A percentile compares a stretch with the other conserved stretches of the same genome.
phyloP scores from a whole-genome alignment of 2,797 vertebrate species.

The Anniella stebbinsi region DNA sequence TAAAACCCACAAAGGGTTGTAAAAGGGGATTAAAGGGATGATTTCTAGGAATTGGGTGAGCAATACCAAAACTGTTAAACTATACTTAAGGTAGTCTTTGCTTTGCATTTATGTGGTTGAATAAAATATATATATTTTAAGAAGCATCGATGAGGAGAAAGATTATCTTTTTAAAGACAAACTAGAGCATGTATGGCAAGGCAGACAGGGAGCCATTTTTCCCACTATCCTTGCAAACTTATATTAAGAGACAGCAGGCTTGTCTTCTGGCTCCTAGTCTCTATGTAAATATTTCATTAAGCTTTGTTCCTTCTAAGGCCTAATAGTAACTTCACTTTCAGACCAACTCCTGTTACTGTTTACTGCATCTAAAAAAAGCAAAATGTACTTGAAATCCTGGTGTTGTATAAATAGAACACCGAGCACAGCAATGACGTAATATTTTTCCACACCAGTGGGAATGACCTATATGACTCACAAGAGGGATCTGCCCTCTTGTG shows the following conservation, averaged over 20 bases:
- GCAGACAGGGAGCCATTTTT: background rate
- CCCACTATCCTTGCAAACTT: slow-evolving; percentile 37
- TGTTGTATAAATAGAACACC: slow-evolving; percentile 77
- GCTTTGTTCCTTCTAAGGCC: slow-evolving; percentile 72
- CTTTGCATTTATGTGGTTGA: background rate
- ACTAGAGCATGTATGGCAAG: background rate
- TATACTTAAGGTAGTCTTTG: background rate
- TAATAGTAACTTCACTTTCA: slow-evolving; percentile 67
- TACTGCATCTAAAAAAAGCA: slow-evolving; percentile 77
- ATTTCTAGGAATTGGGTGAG: background rate
- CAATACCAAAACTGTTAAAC: background rate
- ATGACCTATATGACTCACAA: slow-evolving; percentile 76
- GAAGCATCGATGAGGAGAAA: background rate
- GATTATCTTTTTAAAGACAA: slow-evolving; percentile 16
- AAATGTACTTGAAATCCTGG: slow-evolving; percentile 73
- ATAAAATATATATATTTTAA: background rate
- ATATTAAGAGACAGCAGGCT: slow-evolving; percentile 45
- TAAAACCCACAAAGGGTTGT: background rate
- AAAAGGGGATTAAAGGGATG: background rate
- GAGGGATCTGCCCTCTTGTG: slow-evolving; percentile 67
- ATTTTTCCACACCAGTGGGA: slow-evolving; percentile 76
- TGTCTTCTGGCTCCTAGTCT: slow-evolving; percentile 49
- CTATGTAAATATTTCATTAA: slow-evolving; percentile 71
- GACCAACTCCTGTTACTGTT: slow-evolving; percentile 66
- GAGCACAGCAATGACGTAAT: slow-evolving; percentile 76